Evolutionary conservation across 2,888 invertebrate species (phyloP).

Genomic region (Venustoraphidia nigricollis): DNA sequence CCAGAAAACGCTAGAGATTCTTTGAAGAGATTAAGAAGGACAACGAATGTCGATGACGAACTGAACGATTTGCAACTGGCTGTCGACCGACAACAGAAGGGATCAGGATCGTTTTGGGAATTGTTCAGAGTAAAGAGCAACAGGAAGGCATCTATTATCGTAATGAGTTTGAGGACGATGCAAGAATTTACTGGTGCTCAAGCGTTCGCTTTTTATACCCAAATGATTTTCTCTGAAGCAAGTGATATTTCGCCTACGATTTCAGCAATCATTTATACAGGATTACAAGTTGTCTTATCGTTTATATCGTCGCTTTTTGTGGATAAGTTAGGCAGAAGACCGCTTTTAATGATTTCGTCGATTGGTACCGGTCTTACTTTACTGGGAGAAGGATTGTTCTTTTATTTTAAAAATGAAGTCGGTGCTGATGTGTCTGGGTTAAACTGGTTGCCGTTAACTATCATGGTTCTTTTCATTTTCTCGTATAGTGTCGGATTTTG

Average conservation of each 20-base stretch:
- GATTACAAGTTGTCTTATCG: conserved; percentile 39
- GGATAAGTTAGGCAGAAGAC: conserved; percentile 36
- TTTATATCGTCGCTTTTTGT: conserved; percentile 39
- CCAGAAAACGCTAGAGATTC: conserved; percentile 30
- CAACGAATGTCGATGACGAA: conserved; percentile 24
- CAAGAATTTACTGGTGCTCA: conserved; percentile 43
- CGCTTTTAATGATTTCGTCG: conserved; percentile 34
- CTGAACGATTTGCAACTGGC: conserved; percentile 19
- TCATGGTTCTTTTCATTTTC: conserved; percentile 31
- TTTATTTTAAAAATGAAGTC: conserved; percentile 26
- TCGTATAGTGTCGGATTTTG: conserved; percentile 35
- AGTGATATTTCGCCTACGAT: conserved; percentile 25
- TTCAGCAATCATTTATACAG: conserved; percentile 23
- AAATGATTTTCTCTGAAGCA: conserved; percentile 29
- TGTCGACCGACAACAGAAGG: conserved; percentile 28
- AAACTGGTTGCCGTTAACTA: conserved; percentile 28
- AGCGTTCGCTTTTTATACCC: conserved; percentile 44
- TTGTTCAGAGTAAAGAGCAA: conserved; percentile 37
- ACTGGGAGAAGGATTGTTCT: conserved; percentile 26
- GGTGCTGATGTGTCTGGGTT: conserved; percentile 21
- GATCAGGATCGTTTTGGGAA: conserved; percentile 36
- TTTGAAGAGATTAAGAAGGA: conserved; percentile 31
- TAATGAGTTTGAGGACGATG: conserved; percentile 37
- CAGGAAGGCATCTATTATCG: conserved; percentile 45
- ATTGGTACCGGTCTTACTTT: conserved; percentile 27